Evolutionary conservation across 1,140 invertebrate genomes (phyloP).

Genomic region (Lucilia sericata): DNA sequence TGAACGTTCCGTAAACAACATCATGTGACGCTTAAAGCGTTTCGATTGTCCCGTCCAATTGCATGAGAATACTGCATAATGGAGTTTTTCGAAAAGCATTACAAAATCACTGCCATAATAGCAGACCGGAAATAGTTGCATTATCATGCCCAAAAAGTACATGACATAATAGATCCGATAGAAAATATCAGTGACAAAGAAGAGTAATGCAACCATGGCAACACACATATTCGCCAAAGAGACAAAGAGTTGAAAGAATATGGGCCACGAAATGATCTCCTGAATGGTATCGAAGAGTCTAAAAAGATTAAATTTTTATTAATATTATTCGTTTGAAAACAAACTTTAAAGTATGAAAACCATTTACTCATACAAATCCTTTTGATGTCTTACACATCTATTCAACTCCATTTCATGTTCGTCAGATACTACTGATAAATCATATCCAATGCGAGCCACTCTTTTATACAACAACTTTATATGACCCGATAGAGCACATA

Average conservation of each 20-base stretch:
- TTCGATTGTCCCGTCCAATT: not conserved
- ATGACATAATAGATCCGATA: not conserved
- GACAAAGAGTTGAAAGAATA: too few relatives aligned
- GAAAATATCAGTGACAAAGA: not conserved
- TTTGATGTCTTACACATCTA: not conserved
- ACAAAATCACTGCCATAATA: not conserved
- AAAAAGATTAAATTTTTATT: too few relatives aligned
- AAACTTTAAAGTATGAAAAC: too few relatives aligned
- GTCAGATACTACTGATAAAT: not conserved
- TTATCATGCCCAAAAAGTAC: not conserved
- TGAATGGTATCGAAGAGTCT: too few relatives aligned
- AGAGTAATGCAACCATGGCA: not conserved
- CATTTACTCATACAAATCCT: not conserved
- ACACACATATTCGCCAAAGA: too few relatives aligned
- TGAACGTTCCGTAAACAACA: constrained; percentile 59
- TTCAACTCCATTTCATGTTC: not conserved
- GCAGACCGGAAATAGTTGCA: not conserved
- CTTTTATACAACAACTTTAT: not conserved
- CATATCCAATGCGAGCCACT: not conserved
- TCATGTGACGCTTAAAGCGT: constrained; percentile 54
- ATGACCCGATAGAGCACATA: not conserved
- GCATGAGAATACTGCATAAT: not conserved
- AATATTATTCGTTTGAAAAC: not conserved
- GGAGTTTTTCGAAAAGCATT: not conserved
- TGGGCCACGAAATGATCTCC: too few relatives aligned